Base-by-base conservation (phyloP, 2,888 invertebrate genomes). In the Rugalucina vietnamica region DNA sequence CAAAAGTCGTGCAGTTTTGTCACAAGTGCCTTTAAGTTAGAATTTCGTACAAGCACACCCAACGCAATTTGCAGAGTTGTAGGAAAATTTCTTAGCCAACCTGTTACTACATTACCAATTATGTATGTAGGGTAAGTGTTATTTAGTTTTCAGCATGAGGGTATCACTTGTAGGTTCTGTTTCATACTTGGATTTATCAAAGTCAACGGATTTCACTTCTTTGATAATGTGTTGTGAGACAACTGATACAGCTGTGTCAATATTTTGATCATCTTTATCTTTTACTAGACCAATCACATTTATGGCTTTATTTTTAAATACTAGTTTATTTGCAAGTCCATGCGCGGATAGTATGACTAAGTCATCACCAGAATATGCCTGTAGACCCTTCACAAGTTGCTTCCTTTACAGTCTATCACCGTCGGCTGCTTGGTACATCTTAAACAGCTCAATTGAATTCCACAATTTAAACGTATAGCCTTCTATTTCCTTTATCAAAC, bases 311-410 rank as follows among this genome's bases (percentile, higher is more conserved):
- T 34, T 75, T 60, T 34, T 70, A 37, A 83, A 86, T 0, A 83
- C 69, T 18, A 86, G 4, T 32, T 80, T 69, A 72, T 43, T 86
- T n/a, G 86, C 83, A 4, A 34, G n/a, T n/a, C 86, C 80, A 3
- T 14, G 3, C 24, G 76, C 29, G 21, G 70, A 60, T 0, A 83
- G 37, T n/a, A 86, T 70, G 18, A 83, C 43, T 3, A 86, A 27
- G 3, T 86, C 86, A n/a, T 80, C 39, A 36, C 69, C 78, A 72
- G 76, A 72, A 14, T 43, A 24, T 21, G 54, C 5, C n/a, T 4
- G 12, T 54, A 54, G 4, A 54, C 54, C 21, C 5, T 24, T 18
- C 24, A 50, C n/a, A 12, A 54, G n/a, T 21, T 54, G 54, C n/a
- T 54, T 54, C 12, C 54, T 18, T 21, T 36, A 4, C 18, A 78